Evolutionary conservation across 2,797 vertebrate species (phyloP).

Genomic region (Petrocephalus schoutedeni): DNA sequence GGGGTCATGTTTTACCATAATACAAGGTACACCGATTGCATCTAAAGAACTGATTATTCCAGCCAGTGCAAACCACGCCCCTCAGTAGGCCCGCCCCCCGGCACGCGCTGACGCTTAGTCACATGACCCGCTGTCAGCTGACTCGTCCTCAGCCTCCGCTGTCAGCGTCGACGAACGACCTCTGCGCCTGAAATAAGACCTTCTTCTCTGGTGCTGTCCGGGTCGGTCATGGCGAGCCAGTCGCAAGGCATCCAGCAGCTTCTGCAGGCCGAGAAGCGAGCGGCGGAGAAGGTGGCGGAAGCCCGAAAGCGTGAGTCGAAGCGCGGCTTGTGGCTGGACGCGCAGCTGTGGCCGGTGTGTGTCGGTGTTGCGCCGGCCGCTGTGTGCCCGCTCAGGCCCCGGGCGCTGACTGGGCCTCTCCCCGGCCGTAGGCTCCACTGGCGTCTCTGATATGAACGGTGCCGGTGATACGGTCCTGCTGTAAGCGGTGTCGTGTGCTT

Average conservation of each 20-base stretch:
- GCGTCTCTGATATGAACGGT: not conserved
- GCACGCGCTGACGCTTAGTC: not conserved
- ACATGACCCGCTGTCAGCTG: constrained; percentile 55
- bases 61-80: too few relatives aligned
- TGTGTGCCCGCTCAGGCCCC: not conserved
- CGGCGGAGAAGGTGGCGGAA: constrained; percentile 91
- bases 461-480: not conserved
- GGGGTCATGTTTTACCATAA: too few relatives aligned
- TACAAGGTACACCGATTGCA: too few relatives aligned
- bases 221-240: constrained; percentile 77
- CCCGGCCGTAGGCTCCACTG: not conserved
- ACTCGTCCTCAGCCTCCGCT: constrained; percentile 28
- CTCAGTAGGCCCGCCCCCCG: too few relatives aligned
- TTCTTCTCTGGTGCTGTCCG: constrained; percentile 13
- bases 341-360: not conserved
- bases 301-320: constrained; percentile 85
- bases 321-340: not conserved
- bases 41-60: too few relatives aligned
- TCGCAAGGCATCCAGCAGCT: constrained; percentile 95
- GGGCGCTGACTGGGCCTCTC: not conserved
- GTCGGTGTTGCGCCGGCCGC: not conserved
- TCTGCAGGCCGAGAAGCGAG: constrained; percentile 91
- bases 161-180: not conserved
- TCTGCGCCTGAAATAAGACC: constrained; percentile 19
- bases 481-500: not conserved